These are phyloP conservation scores for Leguminivora glycinivorella DNA, from an alignment of 1,140 invertebrate species.

Conservation along the genomic window DNA sequence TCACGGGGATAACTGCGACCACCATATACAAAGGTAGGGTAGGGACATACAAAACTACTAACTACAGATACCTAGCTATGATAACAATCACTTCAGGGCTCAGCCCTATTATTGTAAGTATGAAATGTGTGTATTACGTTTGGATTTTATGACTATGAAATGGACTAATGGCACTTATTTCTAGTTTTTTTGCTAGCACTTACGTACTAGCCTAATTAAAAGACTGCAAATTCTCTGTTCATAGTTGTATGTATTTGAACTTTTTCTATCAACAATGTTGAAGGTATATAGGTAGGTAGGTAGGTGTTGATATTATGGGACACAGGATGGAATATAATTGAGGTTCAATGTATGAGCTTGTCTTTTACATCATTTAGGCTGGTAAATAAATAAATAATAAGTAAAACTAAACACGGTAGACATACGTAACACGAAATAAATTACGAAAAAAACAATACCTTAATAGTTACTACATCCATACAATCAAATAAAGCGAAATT, in stretches of 20 bases:
- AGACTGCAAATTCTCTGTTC: background rate
- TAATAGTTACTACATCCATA: background rate
- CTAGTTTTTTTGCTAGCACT: background rate
- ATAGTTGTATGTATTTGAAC: background rate
- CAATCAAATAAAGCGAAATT: background rate
- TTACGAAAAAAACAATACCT: background rate
- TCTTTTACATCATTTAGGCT: background rate
- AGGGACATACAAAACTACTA: conserved; percentile 2
- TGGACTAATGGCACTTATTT: conserved; percentile 13
- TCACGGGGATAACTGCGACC: background rate
- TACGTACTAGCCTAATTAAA: background rate
- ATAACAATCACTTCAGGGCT: background rate
- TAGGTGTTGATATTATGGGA: no score
- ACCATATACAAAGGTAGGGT: background rate
- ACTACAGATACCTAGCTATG: conserved; percentile 9
- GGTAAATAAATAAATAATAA: conserved; percentile 2
- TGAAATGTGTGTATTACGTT: background rate
- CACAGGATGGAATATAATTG: background rate
- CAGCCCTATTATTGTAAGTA: background rate
- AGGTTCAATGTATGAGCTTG: background rate
- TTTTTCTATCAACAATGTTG: background rate
- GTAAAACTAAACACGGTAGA: background rate
- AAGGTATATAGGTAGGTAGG: no score
- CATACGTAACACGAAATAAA: background rate
- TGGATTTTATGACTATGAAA: conserved; percentile 16